Base-by-base conservation (phyloP, 2,113 vertebrate genomes). In the Leptodactylus fuscus region DNA sequence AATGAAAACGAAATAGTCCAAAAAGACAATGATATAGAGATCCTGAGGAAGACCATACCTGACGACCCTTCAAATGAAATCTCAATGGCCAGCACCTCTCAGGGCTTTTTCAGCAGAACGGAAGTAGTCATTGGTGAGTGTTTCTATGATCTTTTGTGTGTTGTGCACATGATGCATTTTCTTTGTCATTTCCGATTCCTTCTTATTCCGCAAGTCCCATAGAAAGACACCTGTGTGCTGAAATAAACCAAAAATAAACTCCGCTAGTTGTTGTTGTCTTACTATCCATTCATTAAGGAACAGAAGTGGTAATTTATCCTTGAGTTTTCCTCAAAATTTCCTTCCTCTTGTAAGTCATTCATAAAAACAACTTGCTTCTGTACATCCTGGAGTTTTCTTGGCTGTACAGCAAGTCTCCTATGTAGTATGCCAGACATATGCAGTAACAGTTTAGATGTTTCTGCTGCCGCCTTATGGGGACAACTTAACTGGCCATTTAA, bases 91-190 rank as follows among this genome's bases (percentile, higher is more conserved):
- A 81, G 76, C 67, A 86, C 77, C 20, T 49, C 44, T 32, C 10
- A 67, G 13, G 22, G 49, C 34, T 81, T 86, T 46, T 86, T 86
- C 18, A 67, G 78, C 29, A 86, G 77, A 34, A 80, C 62, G 73
- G 84, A 86, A 81, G 84, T 81, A 3, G 51, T 86, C 32, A 78
- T 81, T 44, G 84, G 84, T 86, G 22, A 81, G 84, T 71, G 10
- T 4, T 41, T 34, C 6, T 7, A 10, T 53, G 2, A 27, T 27
- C 4, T 48, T 11, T 51, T 49, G 29, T 77, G 12, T 18, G 0
- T 27, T 20, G n/a, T 10, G 32, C 6, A n/a, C 8, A 15, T 62
- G 8, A 29, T n/a, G 3, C 8, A 3, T 11, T 58, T 78, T 32
- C 2, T 32, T 22, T 16, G 18, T 38, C 3, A 2, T 41, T 13